Conservation (phyloP, 2,888 invertebrate genomes). For the Tenthredo amoena region DNA sequence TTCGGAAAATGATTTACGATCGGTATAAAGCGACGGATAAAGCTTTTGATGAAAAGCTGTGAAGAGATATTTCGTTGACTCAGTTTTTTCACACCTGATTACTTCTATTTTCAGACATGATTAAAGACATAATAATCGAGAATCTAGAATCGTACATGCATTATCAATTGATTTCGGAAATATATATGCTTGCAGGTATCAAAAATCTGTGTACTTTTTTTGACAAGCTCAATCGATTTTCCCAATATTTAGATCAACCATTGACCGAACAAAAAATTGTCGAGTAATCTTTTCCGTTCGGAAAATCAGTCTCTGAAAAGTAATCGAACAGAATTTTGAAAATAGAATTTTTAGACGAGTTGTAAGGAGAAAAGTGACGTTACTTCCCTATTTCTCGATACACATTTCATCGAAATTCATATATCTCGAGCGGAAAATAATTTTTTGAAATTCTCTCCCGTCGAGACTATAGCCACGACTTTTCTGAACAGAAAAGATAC, state of each 20-base stretch:
- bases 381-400: neutral
- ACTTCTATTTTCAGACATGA: no score
- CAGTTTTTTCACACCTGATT: no score
- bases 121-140: no score
- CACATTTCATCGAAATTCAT: neutral
- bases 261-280: neutral
- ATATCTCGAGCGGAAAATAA: neutral
- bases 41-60: no score
- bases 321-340: neutral
- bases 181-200: no score
- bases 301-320: neutral
- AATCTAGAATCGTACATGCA: no score
- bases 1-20: no score
- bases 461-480: neutral
- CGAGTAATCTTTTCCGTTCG: neutral
- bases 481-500: neutral
- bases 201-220: neutral
- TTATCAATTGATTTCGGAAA: no score
- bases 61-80: no score
- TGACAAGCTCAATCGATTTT: neutral
- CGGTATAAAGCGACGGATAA: no score
- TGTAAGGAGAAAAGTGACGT: neutral
- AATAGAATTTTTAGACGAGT: neutral
- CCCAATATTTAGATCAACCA: neutral
- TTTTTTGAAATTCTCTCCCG: neutral